phyloP scores from a whole-genome alignment of 2,113 vertebrate genomes.

The Lutjanus erythropterus region DNA sequence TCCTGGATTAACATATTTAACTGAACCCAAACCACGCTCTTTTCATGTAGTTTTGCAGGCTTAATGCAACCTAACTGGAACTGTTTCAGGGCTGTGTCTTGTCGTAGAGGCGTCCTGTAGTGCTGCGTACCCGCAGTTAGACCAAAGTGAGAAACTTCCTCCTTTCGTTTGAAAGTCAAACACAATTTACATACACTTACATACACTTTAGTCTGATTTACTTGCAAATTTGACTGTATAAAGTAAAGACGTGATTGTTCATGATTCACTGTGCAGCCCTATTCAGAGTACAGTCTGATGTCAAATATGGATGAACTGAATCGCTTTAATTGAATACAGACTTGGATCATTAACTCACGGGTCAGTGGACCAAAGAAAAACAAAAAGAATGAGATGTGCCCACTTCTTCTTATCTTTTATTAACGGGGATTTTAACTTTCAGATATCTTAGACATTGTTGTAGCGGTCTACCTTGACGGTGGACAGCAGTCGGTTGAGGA shows the following conservation, averaged over 20 bases:
- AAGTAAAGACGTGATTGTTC: not conserved
- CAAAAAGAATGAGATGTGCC: not conserved
- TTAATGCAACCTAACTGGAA: too few relatives aligned
- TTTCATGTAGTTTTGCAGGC: too few relatives aligned
- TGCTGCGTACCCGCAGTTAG: too few relatives aligned
- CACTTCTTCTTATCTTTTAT: not conserved
- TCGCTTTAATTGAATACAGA: not conserved
- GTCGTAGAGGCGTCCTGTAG: too few relatives aligned
- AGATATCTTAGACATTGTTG: not conserved
- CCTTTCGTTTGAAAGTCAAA: too few relatives aligned
- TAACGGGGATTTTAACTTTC: not conserved
- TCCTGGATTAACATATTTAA: too few relatives aligned
- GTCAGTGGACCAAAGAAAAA: too few relatives aligned
- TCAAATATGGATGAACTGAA: not conserved
- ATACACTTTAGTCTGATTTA: too few relatives aligned
- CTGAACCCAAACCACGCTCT: too few relatives aligned
- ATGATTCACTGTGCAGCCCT: not conserved
- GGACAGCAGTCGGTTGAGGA: slow-evolving; percentile 83
- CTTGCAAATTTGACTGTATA: not conserved
- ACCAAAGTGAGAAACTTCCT: too few relatives aligned
- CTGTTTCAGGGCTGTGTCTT: too few relatives aligned
- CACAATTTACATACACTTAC: not conserved
- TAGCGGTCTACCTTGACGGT: slow-evolving; percentile 78
- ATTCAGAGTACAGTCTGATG: not conserved
- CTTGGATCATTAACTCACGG: not conserved